Conservation (phyloP, 1,140 invertebrate genomes). For the Hyles vespertilio region DNA sequence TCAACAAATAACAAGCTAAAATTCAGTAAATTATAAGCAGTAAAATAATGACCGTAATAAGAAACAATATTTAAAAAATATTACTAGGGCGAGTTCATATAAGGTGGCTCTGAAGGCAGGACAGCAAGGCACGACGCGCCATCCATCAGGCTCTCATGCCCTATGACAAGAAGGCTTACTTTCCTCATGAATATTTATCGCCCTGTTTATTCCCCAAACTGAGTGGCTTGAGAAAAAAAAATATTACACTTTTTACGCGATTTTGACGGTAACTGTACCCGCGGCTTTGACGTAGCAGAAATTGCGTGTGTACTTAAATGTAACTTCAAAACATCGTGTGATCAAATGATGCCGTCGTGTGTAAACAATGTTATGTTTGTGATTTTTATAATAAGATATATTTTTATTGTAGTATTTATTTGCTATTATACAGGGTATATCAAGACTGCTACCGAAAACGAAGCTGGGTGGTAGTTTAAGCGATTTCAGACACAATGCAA, state of each 20-base stretch:
- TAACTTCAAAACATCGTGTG: constrained; percentile 8
- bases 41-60: too few relatives aligned
- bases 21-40: neutral
- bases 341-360: neutral
- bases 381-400: too few relatives aligned
- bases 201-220: constrained; percentile 51
- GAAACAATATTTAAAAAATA: too few relatives aligned
- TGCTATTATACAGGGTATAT: too few relatives aligned
- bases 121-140: constrained; percentile 39
- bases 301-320: constrained; percentile 16
- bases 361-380: too few relatives aligned
- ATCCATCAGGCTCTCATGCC: constrained; percentile 66
- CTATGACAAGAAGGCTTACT: constrained; percentile 70
- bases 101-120: constrained; percentile 36
- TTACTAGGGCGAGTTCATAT: neutral
- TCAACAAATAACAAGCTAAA: neutral
- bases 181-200: constrained; percentile 67
- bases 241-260: constrained; percentile 35
- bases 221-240: constrained; percentile 36
- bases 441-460: too few relatives aligned
- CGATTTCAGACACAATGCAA: too few relatives aligned
- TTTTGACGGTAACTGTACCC: constrained; percentile 16
- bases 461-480: too few relatives aligned
- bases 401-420: too few relatives aligned
- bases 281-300: constrained; percentile 19